A percentile compares a stretch with the other conserved stretches of the same genome.
phyloP scores from a whole-genome alignment of 2,888 invertebrate species.

The Diachrysia chrysitis region DNA sequence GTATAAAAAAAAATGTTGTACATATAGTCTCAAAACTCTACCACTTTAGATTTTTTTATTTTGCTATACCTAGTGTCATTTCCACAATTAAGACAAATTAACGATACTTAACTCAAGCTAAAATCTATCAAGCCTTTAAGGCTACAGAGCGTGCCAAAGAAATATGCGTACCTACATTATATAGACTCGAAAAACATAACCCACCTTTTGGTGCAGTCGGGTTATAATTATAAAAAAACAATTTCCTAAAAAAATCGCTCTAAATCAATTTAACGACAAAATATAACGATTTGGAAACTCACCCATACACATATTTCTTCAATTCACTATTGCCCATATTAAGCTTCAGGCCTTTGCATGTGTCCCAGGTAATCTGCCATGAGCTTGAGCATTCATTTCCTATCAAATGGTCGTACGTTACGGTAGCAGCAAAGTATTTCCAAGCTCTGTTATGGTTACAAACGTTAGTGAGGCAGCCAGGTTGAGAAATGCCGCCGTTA shows the following conservation, averaged over 20 bases:
- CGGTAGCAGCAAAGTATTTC: constrained; percentile 74
- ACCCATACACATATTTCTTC: constrained; percentile 67
- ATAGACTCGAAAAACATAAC: too few relatives aligned
- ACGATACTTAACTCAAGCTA: too few relatives aligned
- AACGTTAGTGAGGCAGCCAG: constrained; percentile 71
- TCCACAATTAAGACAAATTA: too few relatives aligned
- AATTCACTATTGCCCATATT: constrained; percentile 73
- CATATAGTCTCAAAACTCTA: too few relatives aligned
- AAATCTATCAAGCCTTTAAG: too few relatives aligned
- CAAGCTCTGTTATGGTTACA: constrained; percentile 79
- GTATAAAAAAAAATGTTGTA: too few relatives aligned
- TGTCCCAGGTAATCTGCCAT: constrained; percentile 68
- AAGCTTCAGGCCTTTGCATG: constrained; percentile 67
- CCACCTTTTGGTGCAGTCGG: too few relatives aligned
- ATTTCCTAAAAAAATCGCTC: too few relatives aligned
- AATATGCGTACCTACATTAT: too few relatives aligned
- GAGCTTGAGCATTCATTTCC: constrained; percentile 67
- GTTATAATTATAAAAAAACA: not conserved
- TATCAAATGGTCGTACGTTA: constrained; percentile 72
- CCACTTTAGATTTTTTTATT: too few relatives aligned
- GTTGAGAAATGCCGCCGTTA: constrained; percentile 86
- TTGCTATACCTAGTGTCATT: too few relatives aligned
- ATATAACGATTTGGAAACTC: constrained; percentile 29
- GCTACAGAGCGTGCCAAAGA: too few relatives aligned
- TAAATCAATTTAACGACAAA: not conserved